Percentiles rank a stretch among this genome's conserved stretches.
These are phyloP conservation scores for Sphaeridia pumilis DNA, from an alignment of 2,888 invertebrate genomes.

Conservation along the genomic window DNA sequence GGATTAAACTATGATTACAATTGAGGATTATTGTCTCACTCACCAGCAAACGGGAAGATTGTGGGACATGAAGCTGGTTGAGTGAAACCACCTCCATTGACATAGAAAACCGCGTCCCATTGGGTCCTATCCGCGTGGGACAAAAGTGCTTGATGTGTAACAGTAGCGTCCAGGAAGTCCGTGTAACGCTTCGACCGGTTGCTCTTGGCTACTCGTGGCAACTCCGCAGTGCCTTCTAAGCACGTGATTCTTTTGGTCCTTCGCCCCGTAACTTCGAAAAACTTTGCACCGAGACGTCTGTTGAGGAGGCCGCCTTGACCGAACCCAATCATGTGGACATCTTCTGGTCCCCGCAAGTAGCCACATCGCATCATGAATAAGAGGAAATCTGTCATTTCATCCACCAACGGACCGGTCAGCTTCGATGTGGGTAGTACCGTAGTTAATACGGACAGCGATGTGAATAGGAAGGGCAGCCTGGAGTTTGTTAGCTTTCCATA, in stretches of 20 bases:
- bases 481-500: slow-evolving; percentile 13
- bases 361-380: slow-evolving; percentile 1
- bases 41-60: no score
- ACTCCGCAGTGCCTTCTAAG: slow-evolving; percentile 10
- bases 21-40: no score
- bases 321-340: slow-evolving; percentile 12
- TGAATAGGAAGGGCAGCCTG: slow-evolving; percentile 6
- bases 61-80: slow-evolving; percentile 15
- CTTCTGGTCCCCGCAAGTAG: neutral
- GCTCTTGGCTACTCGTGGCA: neutral
- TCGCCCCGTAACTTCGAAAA: neutral
- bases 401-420: neutral
- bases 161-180: slow-evolving; percentile 13
- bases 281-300: neutral
- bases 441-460: slow-evolving; percentile 1
- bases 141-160: slow-evolving; percentile 1
- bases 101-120: slow-evolving; percentile 10
- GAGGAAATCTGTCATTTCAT: slow-evolving; percentile 9
- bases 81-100: slow-evolving; percentile 14
- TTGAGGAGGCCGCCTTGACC: slow-evolving; percentile 8
- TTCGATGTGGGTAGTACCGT: neutral
- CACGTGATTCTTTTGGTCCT: slow-evolving; percentile 7
- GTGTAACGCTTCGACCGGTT: slow-evolving; percentile 1
- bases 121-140: neutral
- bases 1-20: no score